A percentile compares a stretch with the other conserved stretches of the same genome.
phyloP scores from a whole-genome alignment of 2,888 invertebrate species.

The Camptogramma bilineatum region DNA sequence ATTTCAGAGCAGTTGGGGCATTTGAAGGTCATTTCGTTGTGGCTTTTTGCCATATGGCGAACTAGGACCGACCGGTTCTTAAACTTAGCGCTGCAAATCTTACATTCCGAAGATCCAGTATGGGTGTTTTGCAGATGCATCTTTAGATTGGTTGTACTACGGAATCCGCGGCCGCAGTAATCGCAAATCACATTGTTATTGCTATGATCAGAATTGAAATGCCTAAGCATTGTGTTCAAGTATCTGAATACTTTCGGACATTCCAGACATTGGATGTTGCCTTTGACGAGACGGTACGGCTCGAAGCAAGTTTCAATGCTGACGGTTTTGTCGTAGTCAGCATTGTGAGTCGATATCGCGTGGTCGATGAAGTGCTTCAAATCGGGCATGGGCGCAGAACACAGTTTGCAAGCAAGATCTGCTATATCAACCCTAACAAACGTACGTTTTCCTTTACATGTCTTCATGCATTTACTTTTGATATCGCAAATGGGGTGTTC shows the following conservation, averaged over 20 bases:
- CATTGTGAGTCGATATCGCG: conserved; percentile 65
- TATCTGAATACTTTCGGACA: conserved; percentile 70
- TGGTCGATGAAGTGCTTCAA: conserved; percentile 70
- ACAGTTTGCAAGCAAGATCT: conserved; percentile 66
- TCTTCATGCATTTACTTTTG: conserved; percentile 69
- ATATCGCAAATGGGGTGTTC: conserved; percentile 73
- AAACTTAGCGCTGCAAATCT: conserved; percentile 66
- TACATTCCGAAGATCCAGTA: conserved; percentile 67
- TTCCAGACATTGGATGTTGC: conserved; percentile 71
- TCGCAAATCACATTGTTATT: conserved; percentile 76
- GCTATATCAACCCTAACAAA: conserved; percentile 72
- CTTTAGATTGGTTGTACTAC: conserved; percentile 66
- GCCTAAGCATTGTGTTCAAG: conserved; percentile 68
- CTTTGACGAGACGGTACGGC: conserved; percentile 68
- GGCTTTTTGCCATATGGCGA: conserved; percentile 71
- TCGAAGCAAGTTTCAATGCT: conserved; percentile 63
- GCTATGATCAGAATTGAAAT: conserved; percentile 73
- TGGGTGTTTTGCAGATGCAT: conserved; percentile 72
- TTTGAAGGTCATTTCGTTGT: conserved; percentile 73
- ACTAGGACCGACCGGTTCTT: conserved; percentile 73
- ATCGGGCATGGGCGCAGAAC: conserved; percentile 62
- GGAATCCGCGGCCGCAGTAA: conserved; percentile 73
- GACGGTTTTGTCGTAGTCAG: conserved; percentile 68
- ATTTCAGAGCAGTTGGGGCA: conserved; percentile 72
- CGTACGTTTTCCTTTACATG: conserved; percentile 73